Percentiles rank a stretch among this genome's conserved stretches.
phyloP scores from a whole-genome alignment of 1,140 invertebrate species.

The Drosophila willistoni region DNA sequence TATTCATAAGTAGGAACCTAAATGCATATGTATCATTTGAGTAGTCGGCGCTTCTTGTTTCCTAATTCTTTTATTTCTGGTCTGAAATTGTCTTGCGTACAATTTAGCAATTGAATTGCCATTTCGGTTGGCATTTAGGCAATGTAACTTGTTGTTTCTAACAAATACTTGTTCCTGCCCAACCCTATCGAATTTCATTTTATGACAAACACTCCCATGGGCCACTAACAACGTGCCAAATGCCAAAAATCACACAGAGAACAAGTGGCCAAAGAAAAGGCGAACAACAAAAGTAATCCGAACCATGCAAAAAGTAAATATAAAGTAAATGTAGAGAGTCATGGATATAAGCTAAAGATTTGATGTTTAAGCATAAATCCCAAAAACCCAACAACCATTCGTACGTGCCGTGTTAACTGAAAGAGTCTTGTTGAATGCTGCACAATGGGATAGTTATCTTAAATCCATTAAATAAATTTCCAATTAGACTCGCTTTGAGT shows the following conservation, averaged over 20 bases:
- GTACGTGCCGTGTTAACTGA: slow-evolving; percentile 61
- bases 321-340: slow-evolving; percentile 28
- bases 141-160: slow-evolving; percentile 31
- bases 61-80: slow-evolving; percentile 12
- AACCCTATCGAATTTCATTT: slow-evolving; percentile 61
- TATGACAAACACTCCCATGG: slow-evolving; percentile 41
- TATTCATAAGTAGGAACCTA: neutral
- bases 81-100: neutral
- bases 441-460: neutral
- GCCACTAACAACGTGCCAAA: slow-evolving; percentile 64
- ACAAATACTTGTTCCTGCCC: slow-evolving; percentile 23
- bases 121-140: slow-evolving; percentile 49
- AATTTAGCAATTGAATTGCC: slow-evolving; percentile 62
- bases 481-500: too few relatives aligned
- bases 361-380: slow-evolving; percentile 46
- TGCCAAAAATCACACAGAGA: slow-evolving; percentile 36
- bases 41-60: neutral
- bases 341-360: slow-evolving; percentile 51
- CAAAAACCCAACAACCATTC: slow-evolving; percentile 27
- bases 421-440: neutral
- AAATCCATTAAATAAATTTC: neutral
- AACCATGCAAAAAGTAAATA: slow-evolving; percentile 36
- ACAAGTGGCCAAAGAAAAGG: neutral
- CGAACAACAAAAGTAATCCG: slow-evolving; percentile 1
- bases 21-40: neutral